Base-by-base conservation (phyloP, 2,888 invertebrate genomes). In the Ashinkailepas kermadecensis region DNA sequence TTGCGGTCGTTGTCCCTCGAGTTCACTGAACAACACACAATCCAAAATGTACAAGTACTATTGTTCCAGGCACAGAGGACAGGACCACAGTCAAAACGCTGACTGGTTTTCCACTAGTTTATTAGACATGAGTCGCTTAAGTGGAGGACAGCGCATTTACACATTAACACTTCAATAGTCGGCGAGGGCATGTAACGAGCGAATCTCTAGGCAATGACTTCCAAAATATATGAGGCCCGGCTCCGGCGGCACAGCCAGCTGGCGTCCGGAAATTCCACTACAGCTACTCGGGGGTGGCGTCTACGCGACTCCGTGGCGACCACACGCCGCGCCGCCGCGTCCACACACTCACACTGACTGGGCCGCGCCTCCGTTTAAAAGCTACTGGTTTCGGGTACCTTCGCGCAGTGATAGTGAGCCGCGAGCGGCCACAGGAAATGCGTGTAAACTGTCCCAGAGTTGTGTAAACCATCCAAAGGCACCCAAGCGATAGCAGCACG, bases 101-200 rank as follows among this genome's bases (percentile, higher is more conserved):
- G 39, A 39, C 39, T 39, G 11, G 15, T 21, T 74, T 56, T 74
- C 56, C 74, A 74, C 74, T 74, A 74, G 74, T 74, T 74, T 74
- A 74, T 74, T 74, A 74, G 74, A 74, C 74, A 54, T n/a, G 54
- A 13, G 56, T 56, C 74, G 74, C 56, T 56, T 56, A 21, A 18
- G 74, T 56, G 74, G 65, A 65, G 65, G 74, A 74, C 74, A 74
- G 74, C 15, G 74, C 74, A 56, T 74, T 39, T 74, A 74, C 54
- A 65, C 65, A 74, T 54, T 74, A 74, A 74, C 74, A 74, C 74
- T 54, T 74, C 21, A 39, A 74, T 74, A 74, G 74, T 54, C 74
- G 74, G 54, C 56, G 74, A 54, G 13, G 54, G 56, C 74, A 23
- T 74, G 39, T 74, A 74, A 74, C 74, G 54, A 54, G 56, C 15